A percentile compares a stretch with the other conserved stretches of the same genome.
These are phyloP conservation scores for Cettia cetti DNA, from an alignment of 2,113 vertebrate genomes.

Conservation along the genomic window DNA sequence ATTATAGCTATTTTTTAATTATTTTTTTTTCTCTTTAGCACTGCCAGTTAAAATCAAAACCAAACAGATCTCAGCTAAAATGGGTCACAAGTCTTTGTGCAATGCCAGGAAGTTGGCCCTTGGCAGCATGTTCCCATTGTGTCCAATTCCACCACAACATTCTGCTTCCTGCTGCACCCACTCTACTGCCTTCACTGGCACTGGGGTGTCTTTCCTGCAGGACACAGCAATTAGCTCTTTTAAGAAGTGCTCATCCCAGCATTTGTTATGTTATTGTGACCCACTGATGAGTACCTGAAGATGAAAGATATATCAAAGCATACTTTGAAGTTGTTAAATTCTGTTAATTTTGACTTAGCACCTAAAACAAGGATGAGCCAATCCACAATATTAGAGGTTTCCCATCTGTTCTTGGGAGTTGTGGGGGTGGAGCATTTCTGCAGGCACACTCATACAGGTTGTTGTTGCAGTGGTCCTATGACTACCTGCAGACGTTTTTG, in stretches of 20 bases:
- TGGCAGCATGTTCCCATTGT: constrained; percentile 22
- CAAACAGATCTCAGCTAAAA: constrained; percentile 17
- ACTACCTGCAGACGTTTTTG: background rate
- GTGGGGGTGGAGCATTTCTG: background rate
- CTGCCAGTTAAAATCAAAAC: constrained; percentile 41
- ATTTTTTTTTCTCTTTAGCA: background rate
- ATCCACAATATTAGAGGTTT: background rate
- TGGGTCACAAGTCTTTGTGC: constrained; percentile 12
- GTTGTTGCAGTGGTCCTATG: background rate
- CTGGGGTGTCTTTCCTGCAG: background rate
- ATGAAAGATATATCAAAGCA: background rate
- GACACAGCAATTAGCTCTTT: background rate
- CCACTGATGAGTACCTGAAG: background rate
- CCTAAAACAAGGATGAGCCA: background rate
- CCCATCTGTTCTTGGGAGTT: background rate
- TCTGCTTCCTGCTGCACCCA: background rate
- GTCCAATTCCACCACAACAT: background rate
- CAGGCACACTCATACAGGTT: background rate
- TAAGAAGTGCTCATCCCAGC: background rate
- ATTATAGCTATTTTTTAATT: background rate
- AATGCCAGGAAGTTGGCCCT: constrained; percentile 10
- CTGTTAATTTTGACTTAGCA: background rate
- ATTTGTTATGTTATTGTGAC: background rate
- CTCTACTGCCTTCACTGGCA: background rate
- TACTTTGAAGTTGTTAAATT: background rate